Evolutionary conservation across 2,113 vertebrate species (phyloP).

Genomic region (Bubo blakistoni): DNA sequence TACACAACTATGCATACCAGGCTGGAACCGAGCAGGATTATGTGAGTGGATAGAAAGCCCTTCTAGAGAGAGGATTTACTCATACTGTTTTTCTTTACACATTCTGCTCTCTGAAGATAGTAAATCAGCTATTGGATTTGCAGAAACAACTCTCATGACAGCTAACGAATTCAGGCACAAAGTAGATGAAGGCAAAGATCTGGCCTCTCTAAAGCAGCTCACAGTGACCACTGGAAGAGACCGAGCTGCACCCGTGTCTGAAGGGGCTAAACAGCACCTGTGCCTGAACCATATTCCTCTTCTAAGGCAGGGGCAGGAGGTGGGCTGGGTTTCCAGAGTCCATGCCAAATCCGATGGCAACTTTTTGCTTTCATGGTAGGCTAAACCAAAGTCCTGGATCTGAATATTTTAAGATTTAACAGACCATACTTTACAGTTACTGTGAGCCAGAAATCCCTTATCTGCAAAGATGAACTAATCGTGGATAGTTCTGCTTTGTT

Average conservation of each 20-base stretch:
- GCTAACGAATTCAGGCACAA: neutral
- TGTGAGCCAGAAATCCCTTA: neutral
- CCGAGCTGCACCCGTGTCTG: rapidly evolving
- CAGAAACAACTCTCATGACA: neutral
- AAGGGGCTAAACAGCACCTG: neutral
- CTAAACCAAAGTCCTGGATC: neutral
- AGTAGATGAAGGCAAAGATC: neutral
- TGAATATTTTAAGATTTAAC: neutral
- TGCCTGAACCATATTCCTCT: neutral
- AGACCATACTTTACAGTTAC: neutral
- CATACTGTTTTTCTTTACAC: slow-evolving; percentile 26
- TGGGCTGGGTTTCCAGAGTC: neutral
- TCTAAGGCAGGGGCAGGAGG: neutral
- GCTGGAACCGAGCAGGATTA: slow-evolving; percentile 22
- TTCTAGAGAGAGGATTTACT: slow-evolving; percentile 34
- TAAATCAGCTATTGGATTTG: slow-evolving; percentile 19
- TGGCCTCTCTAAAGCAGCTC: neutral
- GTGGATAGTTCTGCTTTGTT: neutral
- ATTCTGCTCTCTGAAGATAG: slow-evolving; percentile 22
- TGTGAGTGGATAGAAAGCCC: slow-evolving; percentile 21
- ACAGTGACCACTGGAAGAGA: rapidly evolving
- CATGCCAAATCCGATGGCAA: neutral
- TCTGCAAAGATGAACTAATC: neutral
- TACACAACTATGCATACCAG: slow-evolving; percentile 5
- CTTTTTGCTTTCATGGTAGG: slow-evolving; percentile 1